Evolutionary conservation across 2,113 vertebrate species (phyloP).

Genomic region (Takifugu flavidus): DNA sequence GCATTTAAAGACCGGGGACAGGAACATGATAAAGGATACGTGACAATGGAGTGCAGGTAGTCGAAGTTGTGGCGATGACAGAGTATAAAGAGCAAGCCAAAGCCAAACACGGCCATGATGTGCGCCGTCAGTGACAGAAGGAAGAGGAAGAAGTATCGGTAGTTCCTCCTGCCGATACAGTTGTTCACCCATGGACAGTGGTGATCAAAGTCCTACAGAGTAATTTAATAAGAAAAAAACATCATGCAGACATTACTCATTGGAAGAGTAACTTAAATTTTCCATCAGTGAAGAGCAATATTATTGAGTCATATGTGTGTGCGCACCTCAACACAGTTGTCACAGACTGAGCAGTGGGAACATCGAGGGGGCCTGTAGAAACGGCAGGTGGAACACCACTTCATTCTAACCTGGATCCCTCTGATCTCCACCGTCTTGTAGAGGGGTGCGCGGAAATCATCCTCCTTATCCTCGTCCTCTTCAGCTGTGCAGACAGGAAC

Average conservation of each 20-base stretch:
- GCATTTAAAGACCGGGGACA: not conserved
- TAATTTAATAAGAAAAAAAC: no score
- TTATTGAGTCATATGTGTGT: not conserved
- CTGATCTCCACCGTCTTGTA: conserved; percentile 98
- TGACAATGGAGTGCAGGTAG: conserved; percentile 86
- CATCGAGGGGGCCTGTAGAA: conserved; percentile 96
- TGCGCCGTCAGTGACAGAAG: conserved; percentile 92
- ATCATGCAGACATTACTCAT: no score
- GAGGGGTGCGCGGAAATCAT: conserved; percentile 93
- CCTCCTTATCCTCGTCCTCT: conserved; percentile 97
- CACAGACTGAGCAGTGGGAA: conserved; percentile 96
- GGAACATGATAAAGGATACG: conserved; percentile 84
- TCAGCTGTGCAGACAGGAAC: conserved; percentile 75
- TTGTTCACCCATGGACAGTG: conserved; percentile 99
- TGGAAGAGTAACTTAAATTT: no score
- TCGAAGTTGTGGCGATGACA: conserved; percentile 88
- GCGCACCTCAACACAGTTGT: conserved; percentile 96
- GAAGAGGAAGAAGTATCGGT: conserved; percentile 98
- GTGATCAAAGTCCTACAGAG: conserved; percentile 90
- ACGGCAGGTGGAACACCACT: conserved; percentile 96
- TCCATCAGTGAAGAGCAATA: no score
- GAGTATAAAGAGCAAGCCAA: conserved; percentile 91
- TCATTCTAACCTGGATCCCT: conserved; percentile 97
- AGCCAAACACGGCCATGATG: conserved; percentile 95
- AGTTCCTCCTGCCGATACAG: conserved; percentile 95